Evolutionary conservation across 2,888 invertebrate genomes (phyloP), one percentile per base, ranked within the genome.

Genomic region (Apomyelois bistriatella): DNA sequence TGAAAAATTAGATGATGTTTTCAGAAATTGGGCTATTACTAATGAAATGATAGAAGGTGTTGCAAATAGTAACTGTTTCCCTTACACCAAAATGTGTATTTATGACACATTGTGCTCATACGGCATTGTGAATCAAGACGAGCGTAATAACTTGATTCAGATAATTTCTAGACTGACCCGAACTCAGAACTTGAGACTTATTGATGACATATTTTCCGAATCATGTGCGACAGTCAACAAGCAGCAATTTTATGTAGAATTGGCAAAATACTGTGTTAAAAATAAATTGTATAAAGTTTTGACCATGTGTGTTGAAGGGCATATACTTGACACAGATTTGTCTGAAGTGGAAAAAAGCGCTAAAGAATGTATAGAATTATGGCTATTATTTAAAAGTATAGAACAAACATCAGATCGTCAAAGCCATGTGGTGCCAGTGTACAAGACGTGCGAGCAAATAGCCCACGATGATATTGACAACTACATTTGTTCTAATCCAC

Each of bases 71-170:
- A 76, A 83, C 57, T 91, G 91, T 59, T 90, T 88, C 64, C 72
- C 78, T 51, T 86, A 91, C 53, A 87, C 92, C 1, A 90, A 91
- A 72, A 84, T 93, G 72, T 84, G 91, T 58, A 83, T 93, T 59
- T 91, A 93, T 58, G 93, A 93, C 67, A 91, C 92, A 53, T 74
- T 94, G 3, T 86, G 91, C 54, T 91, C 92, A 50, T 93, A 92
- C 63, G 95, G 95, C 0, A 88, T 94, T 63, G 93, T 95, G 52
- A 90, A 91, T 56, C 80, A 89, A 10, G 81, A 85, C 52, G 95
- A 95, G 72, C 79, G 81, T 30, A 77, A 79, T 9, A 82, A 93
- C 70, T 74, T 94, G 35, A 80, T 89, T 58, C 78, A 85, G 65
- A 90, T 94, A 46, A 79, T 95, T 60, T 80, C 89, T 1, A 91